These are phyloP conservation scores for Heliangelus exortis DNA, from an alignment of 2,797 vertebrate species.

Conservation along the genomic window DNA sequence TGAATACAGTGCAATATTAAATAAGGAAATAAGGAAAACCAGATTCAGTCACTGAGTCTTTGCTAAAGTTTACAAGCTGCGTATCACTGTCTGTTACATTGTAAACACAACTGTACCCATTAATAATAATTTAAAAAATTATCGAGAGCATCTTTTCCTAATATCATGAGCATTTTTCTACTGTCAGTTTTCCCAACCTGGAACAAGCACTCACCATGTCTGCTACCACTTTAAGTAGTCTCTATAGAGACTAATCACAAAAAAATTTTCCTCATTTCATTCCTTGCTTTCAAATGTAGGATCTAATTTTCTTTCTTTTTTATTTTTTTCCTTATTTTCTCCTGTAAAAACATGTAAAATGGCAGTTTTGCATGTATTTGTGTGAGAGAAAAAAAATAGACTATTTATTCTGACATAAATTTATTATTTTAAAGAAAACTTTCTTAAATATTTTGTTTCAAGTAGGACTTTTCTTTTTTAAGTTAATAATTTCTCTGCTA, in stretches of 20 bases:
- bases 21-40: neutral
- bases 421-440: neutral
- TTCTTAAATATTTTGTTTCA: neutral
- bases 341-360: neutral
- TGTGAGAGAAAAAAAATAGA: neutral
- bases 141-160: neutral
- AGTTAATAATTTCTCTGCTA: neutral
- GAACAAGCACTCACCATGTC: neutral
- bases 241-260: neutral
- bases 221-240: neutral
- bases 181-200: neutral
- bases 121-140: neutral
- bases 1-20: neutral
- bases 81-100: neutral
- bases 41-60: neutral
- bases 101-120: neutral
- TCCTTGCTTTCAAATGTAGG: neutral
- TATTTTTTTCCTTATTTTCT: neutral
- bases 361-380: neutral
- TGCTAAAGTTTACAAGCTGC: neutral
- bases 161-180: neutral
- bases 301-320: neutral
- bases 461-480: neutral
- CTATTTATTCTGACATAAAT: neutral
- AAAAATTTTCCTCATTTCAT: fast-evolving